Base-by-base conservation (phyloP, 2,888 invertebrate genomes). In the Timema cristinae region DNA sequence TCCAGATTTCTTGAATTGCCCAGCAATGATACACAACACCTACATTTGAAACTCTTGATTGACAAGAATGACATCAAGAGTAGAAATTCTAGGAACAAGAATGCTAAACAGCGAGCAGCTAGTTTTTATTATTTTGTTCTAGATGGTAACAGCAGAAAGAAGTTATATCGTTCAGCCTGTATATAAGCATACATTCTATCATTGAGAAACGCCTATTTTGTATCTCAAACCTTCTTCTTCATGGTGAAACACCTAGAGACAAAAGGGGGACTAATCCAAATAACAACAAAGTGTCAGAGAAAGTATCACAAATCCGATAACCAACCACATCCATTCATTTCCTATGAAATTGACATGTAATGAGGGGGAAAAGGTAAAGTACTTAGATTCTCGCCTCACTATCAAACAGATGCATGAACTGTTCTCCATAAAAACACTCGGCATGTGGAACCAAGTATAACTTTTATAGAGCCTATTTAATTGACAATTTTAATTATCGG, bases 311-410 rank as follows among this genome's bases (percentile, higher is more conserved):
- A 59, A 59, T 9, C 32, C n/a, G 4, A 59, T 59, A 9, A 13
- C 59, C 15, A 32, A 59, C 59, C n/a, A n/a, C 59, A 59, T 59
- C n/a, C n/a, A n/a, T 15, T 59, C 13, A 59, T 59, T 59, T 59
- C 15, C 5, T 32, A 0, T 59, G 32, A 8, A 59, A n/a, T n/a
- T n/a, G 32, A 32, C n/a, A n/a, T n/a, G n/a, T 32, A 32, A 32
- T 32, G 5, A 6, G 59, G 15, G 59, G 32, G 0, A 59, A 59
- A 9, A 59, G 15, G 59, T 59, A 16, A 59, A 59, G 15, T 59
- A 59, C 32, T 59, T 59, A 7, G 59, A 59, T 59, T 59, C 59
- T 59, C 59, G 6, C 32, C 59, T 59, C n/a, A n/a, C 4, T 59
- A 59, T n/a, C 9, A 7, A 16, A 59, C 15, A 59, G 32, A n/a